Evolutionary conservation across 2,888 invertebrate genomes (phyloP).

Genomic region (Morpho achilles): DNA sequence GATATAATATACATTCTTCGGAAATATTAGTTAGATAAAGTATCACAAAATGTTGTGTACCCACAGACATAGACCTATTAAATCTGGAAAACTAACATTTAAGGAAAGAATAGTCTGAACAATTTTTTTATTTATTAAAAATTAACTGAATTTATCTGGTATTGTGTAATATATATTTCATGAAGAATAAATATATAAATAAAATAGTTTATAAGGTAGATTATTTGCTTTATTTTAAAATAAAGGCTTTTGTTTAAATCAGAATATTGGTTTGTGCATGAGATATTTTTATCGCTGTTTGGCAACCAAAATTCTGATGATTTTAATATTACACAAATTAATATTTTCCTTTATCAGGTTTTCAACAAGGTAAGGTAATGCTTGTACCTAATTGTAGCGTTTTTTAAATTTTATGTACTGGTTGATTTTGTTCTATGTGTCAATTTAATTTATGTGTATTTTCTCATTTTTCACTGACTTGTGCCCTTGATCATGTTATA

Average conservation of each 20-base stretch:
- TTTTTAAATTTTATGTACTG: slow-evolving; percentile 35
- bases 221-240: not conserved
- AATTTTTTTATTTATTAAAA: too few species aligned
- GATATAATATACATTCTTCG: too few species aligned
- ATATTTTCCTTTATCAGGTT: slow-evolving; percentile 67
- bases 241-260: slow-evolving; percentile 11
- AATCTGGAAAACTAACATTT: too few species aligned
- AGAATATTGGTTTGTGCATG: slow-evolving; percentile 18
- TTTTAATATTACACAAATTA: slow-evolving; percentile 22
- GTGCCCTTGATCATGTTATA: not conserved
- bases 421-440: slow-evolving; percentile 30
- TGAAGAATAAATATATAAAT: too few species aligned
- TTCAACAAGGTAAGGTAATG: slow-evolving; percentile 65
- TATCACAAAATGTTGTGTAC: too few species aligned
- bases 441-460: slow-evolving; percentile 18
- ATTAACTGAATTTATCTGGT: too few species aligned
- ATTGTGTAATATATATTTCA: too few species aligned
- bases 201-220: not conserved
- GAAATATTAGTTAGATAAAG: too few species aligned
- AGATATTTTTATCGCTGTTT: not conserved
- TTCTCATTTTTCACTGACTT: slow-evolving; percentile 15
- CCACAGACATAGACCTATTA: too few species aligned
- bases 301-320: slow-evolving; percentile 23
- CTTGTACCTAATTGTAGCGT: slow-evolving; percentile 49
- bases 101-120: too few species aligned